Evolutionary conservation across 2,797 vertebrate species (phyloP).

Genomic region (Kryptopterus vitreolus): DNA sequence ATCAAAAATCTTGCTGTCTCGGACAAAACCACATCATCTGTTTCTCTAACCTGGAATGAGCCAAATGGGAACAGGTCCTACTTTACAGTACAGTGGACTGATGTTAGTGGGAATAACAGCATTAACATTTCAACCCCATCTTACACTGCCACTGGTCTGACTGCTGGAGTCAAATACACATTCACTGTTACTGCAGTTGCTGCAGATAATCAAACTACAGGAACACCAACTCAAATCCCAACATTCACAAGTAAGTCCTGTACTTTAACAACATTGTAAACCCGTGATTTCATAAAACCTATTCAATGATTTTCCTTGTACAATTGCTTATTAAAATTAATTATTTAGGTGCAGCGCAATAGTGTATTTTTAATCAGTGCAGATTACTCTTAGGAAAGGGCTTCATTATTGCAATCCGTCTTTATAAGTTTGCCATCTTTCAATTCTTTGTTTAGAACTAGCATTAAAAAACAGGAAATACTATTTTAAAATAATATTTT

Average conservation of each 20-base stretch:
- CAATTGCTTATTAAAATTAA: too few relatives aligned
- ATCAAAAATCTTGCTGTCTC: neutral
- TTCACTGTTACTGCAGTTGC: constrained; percentile 49
- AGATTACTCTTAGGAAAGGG: too few relatives aligned
- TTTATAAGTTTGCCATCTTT: too few relatives aligned
- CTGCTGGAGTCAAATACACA: constrained; percentile 40
- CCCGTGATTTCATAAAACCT: too few relatives aligned
- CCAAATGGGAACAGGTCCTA: neutral
- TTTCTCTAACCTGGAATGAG: constrained; percentile 23
- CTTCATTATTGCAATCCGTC: too few relatives aligned
- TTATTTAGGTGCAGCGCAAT: too few relatives aligned
- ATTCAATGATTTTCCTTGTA: too few relatives aligned
- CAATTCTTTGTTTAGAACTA: too few relatives aligned
- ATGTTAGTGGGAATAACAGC: neutral
- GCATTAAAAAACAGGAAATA: too few relatives aligned
- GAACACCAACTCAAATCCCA: neutral
- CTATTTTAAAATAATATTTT: too few relatives aligned
- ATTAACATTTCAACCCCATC: neutral
- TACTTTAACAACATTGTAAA: too few relatives aligned
- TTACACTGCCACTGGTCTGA: constrained; percentile 32
- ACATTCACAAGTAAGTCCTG: neutral
- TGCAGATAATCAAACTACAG: neutral
- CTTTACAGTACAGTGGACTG: constrained; percentile 1
- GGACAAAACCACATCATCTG: constrained; percentile 14
- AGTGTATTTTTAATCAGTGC: too few relatives aligned